Evolutionary conservation across 2,113 vertebrate genomes (phyloP).

Genomic region (Barbus barbus): DNA sequence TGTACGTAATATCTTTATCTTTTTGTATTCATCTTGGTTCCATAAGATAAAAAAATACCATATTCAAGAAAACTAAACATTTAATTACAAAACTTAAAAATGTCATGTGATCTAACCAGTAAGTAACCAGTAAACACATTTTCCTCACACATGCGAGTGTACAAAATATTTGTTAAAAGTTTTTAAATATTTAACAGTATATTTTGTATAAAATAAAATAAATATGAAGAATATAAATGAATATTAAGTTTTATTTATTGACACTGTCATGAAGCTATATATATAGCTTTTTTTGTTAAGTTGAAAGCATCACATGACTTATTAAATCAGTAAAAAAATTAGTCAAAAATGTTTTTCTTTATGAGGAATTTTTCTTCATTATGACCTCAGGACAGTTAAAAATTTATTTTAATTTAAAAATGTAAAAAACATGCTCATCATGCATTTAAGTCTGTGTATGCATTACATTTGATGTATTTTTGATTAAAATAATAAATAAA

Average conservation of each 20-base stretch:
- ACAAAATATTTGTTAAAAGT: not conserved
- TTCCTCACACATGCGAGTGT: not conserved
- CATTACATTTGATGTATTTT: not conserved
- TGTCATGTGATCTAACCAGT: no score
- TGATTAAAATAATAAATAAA: not conserved
- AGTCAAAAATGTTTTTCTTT: no score
- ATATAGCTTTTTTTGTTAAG: no score
- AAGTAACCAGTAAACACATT: not conserved
- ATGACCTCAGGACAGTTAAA: not conserved
- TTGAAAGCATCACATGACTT: no score
- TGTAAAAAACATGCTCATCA: not conserved
- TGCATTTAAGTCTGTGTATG: not conserved
- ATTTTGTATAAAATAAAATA: no score
- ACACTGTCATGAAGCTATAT: no score
- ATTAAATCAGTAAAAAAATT: no score
- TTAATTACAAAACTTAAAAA: no score
- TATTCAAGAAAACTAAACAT: not conserved
- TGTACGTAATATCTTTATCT: not conserved
- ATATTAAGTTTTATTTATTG: no score
- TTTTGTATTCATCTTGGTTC: not conserved
- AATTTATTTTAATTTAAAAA: not conserved
- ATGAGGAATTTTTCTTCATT: no score
- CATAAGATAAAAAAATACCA: not conserved
- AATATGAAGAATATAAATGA: no score
- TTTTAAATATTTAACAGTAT: not conserved